Percentiles rank a stretch among this genome's conserved stretches.
Evolutionary conservation across 92 coral and sea anemone genomes (phyloP).

Genomic region (Heliopora coerulea): DNA sequence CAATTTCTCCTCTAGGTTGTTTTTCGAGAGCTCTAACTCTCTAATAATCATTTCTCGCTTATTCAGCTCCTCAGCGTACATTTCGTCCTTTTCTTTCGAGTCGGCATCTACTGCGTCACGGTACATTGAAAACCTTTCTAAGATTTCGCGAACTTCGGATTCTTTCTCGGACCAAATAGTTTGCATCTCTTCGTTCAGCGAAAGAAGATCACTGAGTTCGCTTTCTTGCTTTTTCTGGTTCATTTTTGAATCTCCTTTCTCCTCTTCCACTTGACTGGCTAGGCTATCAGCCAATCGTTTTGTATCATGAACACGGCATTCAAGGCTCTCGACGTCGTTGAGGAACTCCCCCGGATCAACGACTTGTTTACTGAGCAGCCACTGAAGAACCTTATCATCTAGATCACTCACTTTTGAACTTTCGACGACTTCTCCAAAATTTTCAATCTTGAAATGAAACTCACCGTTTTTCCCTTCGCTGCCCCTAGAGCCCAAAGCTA

Average conservation of each 20-base stretch:
- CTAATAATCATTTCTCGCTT: conserved; percentile 19
- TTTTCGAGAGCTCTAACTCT: conserved; percentile 1
- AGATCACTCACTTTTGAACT: conserved; percentile 10
- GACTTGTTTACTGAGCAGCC: neutral
- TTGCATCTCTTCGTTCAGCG: conserved; percentile 35
- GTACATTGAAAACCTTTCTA: conserved; percentile 23
- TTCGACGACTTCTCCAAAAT: neutral
- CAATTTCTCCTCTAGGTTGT: neutral
- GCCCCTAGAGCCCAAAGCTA: neutral
- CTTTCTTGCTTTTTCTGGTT: conserved; percentile 68
- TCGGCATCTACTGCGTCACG: conserved; percentile 33
- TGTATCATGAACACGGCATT: conserved; percentile 1
- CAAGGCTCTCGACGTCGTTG: neutral
- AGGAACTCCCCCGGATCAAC: neutral
- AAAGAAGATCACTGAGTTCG: conserved; percentile 36
- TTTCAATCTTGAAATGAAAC: neutral
- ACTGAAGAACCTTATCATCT: neutral
- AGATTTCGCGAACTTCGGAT: conserved; percentile 26
- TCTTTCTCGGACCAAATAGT: conserved; percentile 32
- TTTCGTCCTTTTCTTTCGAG: conserved; percentile 31
- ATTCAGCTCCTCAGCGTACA: conserved; percentile 15
- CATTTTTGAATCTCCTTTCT: conserved; percentile 56
- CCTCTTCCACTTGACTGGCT: conserved; percentile 56
- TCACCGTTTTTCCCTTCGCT: neutral
- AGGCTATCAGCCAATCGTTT: conserved; percentile 10